phyloP scores from a whole-genome alignment of 2,797 vertebrate species.

The Lycodopsis pacificus region DNA sequence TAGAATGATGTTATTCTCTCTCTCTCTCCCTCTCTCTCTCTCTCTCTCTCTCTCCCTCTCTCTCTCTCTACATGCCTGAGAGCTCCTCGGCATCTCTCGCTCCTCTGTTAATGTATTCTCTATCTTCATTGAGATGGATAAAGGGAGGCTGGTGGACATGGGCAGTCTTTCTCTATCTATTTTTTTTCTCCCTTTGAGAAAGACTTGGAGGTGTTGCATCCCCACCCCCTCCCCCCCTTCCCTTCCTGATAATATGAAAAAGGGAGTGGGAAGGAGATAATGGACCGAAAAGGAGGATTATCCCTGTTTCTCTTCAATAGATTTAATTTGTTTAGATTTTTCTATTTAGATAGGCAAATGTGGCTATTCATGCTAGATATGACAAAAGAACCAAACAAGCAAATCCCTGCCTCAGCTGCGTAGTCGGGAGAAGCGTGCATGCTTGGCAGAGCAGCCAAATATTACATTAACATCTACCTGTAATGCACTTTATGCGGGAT shows the following conservation, averaged over 20 bases:
- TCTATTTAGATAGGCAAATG: conserved; percentile 72
- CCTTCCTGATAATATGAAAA: conserved; percentile 45
- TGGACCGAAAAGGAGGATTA: conserved; percentile 68
- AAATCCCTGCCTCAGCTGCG: conserved; percentile 44
- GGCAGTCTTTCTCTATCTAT: conserved; percentile 37
- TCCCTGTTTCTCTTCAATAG: conserved; percentile 66
- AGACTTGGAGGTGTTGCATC: conserved; percentile 43
- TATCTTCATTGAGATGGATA: conserved; percentile 69
- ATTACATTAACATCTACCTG: conserved; percentile 54
- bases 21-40: conserved; percentile 46
- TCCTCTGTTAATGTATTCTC: conserved; percentile 65
- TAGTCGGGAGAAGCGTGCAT: conserved; percentile 24
- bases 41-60: conserved; percentile 32
- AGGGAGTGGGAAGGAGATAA: conserved; percentile 47
- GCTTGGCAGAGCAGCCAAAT: conserved; percentile 50
- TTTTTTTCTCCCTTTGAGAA: conserved; percentile 50
- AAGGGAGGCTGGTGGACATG: conserved; percentile 52
- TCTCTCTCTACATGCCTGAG: conserved; percentile 13
- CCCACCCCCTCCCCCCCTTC: background rate
- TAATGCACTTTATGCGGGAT: conserved; percentile 43
- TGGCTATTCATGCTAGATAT: conserved; percentile 55
- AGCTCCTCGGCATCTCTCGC: conserved; percentile 34
- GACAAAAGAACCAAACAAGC: conserved; percentile 60
- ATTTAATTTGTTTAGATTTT: conserved; percentile 77
- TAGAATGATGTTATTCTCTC: conserved; percentile 83